phyloP scores from a whole-genome alignment of 2,113 vertebrate species.

The Mixornis gularis region DNA sequence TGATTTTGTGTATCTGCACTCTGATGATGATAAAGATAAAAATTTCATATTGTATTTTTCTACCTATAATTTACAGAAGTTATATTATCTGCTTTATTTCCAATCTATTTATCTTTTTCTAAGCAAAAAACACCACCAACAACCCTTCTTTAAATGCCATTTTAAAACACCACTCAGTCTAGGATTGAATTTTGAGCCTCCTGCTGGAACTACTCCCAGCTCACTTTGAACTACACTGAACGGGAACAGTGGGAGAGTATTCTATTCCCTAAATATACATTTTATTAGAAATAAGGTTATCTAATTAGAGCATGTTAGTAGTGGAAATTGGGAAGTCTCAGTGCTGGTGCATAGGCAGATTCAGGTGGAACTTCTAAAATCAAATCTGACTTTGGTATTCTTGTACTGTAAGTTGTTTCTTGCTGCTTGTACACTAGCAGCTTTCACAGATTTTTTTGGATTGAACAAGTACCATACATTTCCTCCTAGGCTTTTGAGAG shows the following conservation, averaged over 20 bases:
- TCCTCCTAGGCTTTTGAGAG: background rate
- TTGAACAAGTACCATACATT: background rate
- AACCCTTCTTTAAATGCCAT: background rate
- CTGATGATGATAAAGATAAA: background rate
- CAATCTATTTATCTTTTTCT: background rate
- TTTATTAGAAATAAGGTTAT: background rate
- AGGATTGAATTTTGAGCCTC: background rate
- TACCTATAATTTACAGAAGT: background rate
- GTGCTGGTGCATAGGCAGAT: background rate
- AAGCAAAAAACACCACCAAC: accelerated
- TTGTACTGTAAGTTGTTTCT: background rate
- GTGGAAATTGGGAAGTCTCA: background rate
- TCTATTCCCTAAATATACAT: background rate
- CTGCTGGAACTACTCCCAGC: background rate
- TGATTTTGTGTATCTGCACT: background rate
- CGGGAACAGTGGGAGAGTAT: background rate
- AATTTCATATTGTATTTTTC: background rate
- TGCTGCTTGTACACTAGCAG: background rate
- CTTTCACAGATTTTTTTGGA: background rate
- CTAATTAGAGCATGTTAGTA: background rate
- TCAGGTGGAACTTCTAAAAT: background rate
- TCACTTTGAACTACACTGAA: background rate
- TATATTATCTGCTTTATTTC: background rate
- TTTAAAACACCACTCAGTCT: background rate
- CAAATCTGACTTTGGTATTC: background rate